Base-by-base conservation (phyloP, 2,888 invertebrate genomes). In the Pandemis cinnamomeana region DNA sequence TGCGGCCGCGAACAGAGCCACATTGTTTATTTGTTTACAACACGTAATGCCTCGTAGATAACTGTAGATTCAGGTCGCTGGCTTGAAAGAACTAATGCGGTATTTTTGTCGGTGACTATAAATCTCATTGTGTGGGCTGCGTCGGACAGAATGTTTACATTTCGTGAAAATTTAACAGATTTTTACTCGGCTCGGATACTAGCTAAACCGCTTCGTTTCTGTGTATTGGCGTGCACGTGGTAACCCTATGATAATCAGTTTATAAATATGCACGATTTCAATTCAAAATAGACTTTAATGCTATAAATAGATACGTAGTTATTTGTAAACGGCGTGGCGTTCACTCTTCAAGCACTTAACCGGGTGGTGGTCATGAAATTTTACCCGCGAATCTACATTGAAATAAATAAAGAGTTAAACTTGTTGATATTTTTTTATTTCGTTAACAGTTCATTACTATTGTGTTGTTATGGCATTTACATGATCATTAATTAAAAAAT, bases 111-210 rank as follows among this genome's bases (percentile, higher is more conserved):
- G 85, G 81, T 84, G 88, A 88, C 83, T 85, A 89, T 91, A 90
- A 91, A 91, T 91, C 88, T 87, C 82, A 88, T 90, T 90, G 91
- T 91, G 91, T 91, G 90, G 91, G 91, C 80, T 80, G 87, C 71
- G 75, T 71, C 72, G 79, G 79, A 78, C 79, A 79, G 80, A 76
- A 71, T 88, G 87, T 89, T 90, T 89, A 87, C 84, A 86, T 84
- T 87, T 85, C 82, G 81, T 81, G 78, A 81, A 84, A 84, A 84
- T 84, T 84, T 81, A 77, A 80, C 82, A 77, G 77, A 79, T 82
- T 85, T 58, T 84, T 78, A 15, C 66, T 61, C 44, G n/a, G 60
- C 51, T 72, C 36, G 6, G 68, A 69, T 69, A 72, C 51, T 36
- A 36, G 7, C 69, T 67, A 69, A 72, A 64, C 15, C 60, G 61